Conservation (phyloP, 2,113 vertebrate genomes). For the Formicarius rufipectus region DNA sequence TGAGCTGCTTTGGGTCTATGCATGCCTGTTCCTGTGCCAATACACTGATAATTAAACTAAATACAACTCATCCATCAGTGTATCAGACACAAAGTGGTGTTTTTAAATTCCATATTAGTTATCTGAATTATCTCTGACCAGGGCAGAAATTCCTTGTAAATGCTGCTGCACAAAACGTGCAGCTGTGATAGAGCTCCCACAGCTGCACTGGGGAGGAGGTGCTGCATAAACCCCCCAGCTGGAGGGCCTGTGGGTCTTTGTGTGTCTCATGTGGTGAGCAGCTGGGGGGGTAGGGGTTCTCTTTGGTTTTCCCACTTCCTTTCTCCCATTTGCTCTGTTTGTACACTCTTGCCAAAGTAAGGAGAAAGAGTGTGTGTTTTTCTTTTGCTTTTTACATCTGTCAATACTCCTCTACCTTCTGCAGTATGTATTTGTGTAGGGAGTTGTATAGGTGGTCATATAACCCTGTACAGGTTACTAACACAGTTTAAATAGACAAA, state of each 20-base stretch:
- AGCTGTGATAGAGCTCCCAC: background rate
- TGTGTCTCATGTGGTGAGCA: background rate
- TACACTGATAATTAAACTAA: background rate
- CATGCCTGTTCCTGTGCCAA: background rate
- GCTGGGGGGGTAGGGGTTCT: background rate
- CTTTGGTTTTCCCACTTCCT: background rate
- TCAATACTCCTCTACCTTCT: background rate
- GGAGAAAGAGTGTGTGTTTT: background rate
- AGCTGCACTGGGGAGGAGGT: background rate
- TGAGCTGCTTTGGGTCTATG: background rate
- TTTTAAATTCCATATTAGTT: background rate
- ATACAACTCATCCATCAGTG: background rate
- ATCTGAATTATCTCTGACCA: background rate
- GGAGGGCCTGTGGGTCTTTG: fast-evolving
- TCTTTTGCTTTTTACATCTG: background rate
- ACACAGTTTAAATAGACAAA: background rate
- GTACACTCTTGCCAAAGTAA: background rate
- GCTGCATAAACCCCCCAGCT: background rate
- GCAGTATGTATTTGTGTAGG: background rate
- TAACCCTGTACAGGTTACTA: background rate
- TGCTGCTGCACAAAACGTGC: background rate
- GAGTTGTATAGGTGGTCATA: background rate
- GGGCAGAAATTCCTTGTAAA: background rate
- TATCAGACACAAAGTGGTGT: background rate
- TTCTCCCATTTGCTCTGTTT: background rate